Base-by-base conservation (phyloP, 2,888 invertebrate species). In the Fragum fragum region DNA sequence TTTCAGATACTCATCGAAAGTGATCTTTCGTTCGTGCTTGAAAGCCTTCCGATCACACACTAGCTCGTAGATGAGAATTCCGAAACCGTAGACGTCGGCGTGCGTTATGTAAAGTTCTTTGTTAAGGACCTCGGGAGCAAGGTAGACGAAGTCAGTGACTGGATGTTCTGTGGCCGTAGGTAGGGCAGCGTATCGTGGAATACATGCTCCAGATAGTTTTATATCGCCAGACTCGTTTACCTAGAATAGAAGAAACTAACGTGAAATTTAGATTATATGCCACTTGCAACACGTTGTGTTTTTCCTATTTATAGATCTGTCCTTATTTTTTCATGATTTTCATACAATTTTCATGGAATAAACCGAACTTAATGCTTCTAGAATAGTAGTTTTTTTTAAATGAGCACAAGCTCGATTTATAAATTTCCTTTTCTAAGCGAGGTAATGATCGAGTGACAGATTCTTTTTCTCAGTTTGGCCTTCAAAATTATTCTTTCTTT, bases 121-220 rank as follows among this genome's bases (percentile, higher is more conserved):
- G 0, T 81, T 85, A 14, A 93, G 85, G 1, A 93, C 93, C 39
- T 90, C 91, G 6, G 92, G 92, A 0, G 92, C 81, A 29, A 93
- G 83, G 68, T 92, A 93, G 7, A 91, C 89, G 68, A 89, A 90
- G 29, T 89, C 83, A 0, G 82, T 80, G 18, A 90, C 87, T 0
- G 73, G 29, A 9, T 79, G 36, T 26, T 82, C 81, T 21, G 73
- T 78, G 23, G 90, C 88, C 0, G 73, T 32, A 0, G 90, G 90
- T 21, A 91, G 82, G 5, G 81, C 76, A 6, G 91, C 90, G 6
- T 72, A 66, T 28, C 91, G 80, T 16, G 92, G 92, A 14, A 90
- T 86, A 29, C 92, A 91, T 16, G 85, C 88, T 7, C 91, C 91
- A n/a, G 89, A 89, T 52, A 91, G 79, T 39, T 86, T 86, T n/a